Conservation (phyloP, 2,113 vertebrate genomes). For the Alosa alosa region DNA sequence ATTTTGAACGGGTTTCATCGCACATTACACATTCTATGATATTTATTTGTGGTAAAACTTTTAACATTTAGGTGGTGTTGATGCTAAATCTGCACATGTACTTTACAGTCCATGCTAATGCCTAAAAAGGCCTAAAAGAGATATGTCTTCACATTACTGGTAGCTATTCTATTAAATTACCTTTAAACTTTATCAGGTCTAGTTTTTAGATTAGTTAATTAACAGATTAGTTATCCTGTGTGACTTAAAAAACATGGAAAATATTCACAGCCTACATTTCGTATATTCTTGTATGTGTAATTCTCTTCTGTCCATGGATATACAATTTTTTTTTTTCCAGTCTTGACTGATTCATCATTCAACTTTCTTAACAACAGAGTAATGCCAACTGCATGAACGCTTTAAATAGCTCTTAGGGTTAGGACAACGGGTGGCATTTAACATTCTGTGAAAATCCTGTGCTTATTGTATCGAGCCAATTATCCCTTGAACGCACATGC, state of each 20-base stretch:
- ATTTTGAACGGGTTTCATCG: neutral
- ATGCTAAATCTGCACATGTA: neutral
- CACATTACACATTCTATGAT: neutral
- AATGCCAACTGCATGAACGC: neutral
- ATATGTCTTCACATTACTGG: neutral
- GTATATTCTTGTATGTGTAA: neutral
- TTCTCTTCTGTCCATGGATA: neutral
- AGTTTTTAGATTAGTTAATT: neutral
- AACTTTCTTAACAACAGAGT: neutral
- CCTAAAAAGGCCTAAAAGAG: neutral
- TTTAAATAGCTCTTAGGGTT: neutral
- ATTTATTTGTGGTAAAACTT: neutral
- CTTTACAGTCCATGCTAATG: neutral
- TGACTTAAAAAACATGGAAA: neutral
- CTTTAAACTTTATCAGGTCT: neutral
- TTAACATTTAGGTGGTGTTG: neutral
- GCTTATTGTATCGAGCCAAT: conserved; percentile 17
- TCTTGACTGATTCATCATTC: neutral
- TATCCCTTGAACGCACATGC: neutral
- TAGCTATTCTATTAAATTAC: neutral
- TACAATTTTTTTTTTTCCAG: neutral
- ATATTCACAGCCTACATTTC: neutral
- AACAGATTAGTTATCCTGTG: neutral
- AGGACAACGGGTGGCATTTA: neutral
- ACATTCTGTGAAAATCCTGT: conserved; percentile 4